Base-by-base conservation (phyloP, 2,113 vertebrate genomes). In the Corynorhinus townsendii region DNA sequence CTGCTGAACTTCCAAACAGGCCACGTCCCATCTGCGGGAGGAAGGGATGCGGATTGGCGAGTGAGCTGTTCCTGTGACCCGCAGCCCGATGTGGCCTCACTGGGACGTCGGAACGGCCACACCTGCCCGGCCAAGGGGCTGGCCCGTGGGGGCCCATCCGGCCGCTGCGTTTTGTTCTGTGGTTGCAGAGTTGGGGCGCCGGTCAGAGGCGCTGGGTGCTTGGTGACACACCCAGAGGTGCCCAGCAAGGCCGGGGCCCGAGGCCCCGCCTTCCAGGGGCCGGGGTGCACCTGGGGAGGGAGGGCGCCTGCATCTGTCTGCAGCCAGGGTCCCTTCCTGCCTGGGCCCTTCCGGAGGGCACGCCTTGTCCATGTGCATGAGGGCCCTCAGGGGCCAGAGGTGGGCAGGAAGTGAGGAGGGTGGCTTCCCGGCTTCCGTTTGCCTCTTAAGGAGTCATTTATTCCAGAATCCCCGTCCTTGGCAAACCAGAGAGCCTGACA, bases 231-330 rank as follows among this genome's bases (percentile, higher is more conserved):
- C 33, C 73, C 15, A 24, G 43, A 35, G 4, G 3, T 47, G 16
- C 20, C 35, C 5, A 22, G 43, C 2, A 19, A 22, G n/a, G 35
- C 47, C 8, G 9, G 19, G 24, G 43, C 26, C 49, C 33, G 75
- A 64, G 20, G 20, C 19, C 28, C 76, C n/a, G 33, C 24, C 52
- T 35, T n/a, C 11, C 4, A 3, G 9, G 0, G 49, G 28, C 19
- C 49, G 4, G 4, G 1, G 1, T 11, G 54, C 26, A 24, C 52
- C 16, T 30, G 19, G 56, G 30, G 14, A 0, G 4, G 24, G 52
- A 0, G 4, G 24, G 52, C 17, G 19, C 52, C 24, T 38, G 5
- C 5, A 9, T 35, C 52, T 59, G 62, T 75, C 56, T 68, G 12
- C 14, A 45, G 30, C 17, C 6, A 62, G 47, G 7, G 19, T 24